Conservation (phyloP, 2,113 vertebrate genomes). For the Phylloscopus trochiloides region DNA sequence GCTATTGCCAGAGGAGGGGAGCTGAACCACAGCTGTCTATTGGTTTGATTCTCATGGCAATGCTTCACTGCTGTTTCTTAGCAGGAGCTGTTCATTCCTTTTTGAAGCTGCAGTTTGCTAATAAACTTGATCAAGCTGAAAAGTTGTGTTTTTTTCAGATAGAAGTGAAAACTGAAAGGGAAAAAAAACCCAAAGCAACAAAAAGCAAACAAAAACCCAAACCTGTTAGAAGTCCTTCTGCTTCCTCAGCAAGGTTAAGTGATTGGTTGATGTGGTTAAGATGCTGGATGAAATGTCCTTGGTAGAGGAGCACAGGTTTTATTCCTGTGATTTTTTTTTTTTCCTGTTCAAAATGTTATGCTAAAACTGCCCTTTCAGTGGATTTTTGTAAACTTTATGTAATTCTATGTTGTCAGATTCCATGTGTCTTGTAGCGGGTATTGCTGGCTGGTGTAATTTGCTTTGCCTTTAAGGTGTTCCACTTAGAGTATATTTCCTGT, state of each 20-base stretch:
- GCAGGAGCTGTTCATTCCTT: not conserved
- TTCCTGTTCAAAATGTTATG: not conserved
- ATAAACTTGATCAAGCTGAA: not conserved
- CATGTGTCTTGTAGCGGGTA: not conserved
- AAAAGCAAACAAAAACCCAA: not conserved
- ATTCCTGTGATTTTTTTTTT: not conserved
- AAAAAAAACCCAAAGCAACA: rapidly evolving
- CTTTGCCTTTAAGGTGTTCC: not conserved
- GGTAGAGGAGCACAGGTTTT: not conserved
- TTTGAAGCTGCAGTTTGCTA: not conserved
- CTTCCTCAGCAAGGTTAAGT: not conserved
- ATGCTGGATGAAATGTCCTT: not conserved
- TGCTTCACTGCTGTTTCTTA: not conserved
- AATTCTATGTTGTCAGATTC: not conserved
- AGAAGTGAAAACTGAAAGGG: not conserved
- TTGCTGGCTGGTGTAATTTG: not conserved
- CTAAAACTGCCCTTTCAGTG: not conserved
- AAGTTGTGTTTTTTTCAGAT: not conserved
- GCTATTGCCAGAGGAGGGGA: not conserved
- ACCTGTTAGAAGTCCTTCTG: not conserved
- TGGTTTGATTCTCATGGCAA: not conserved
- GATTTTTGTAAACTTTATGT: not conserved
- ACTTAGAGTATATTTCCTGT: not conserved
- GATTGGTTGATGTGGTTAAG: not conserved
- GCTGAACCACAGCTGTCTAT: not conserved